A percentile compares a stretch with the other conserved stretches of the same genome.
phyloP scores from a whole-genome alignment of 2,113 vertebrate species.

The Procapra przewalskii region DNA sequence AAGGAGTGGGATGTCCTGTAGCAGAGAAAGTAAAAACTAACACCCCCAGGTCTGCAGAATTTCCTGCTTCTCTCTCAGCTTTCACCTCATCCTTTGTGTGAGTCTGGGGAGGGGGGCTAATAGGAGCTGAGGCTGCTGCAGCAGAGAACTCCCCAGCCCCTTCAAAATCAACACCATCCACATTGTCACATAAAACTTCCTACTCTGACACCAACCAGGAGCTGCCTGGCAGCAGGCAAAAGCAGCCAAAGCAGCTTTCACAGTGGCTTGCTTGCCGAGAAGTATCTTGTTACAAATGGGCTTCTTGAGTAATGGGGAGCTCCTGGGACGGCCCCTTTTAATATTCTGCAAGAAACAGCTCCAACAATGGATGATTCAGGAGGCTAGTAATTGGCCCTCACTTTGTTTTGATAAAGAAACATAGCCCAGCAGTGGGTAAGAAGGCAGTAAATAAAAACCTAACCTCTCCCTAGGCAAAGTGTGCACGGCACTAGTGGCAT shows the following conservation, averaged over 20 bases:
- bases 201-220: neutral
- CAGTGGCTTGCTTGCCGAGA: neutral
- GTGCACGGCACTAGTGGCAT: neutral
- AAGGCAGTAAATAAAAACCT: neutral
- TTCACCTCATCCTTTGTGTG: neutral
- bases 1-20: neutral
- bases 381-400: neutral
- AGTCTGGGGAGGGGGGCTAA: neutral
- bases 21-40: neutral
- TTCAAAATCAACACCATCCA: neutral
- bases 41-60: neutral
- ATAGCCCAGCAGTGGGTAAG: neutral
- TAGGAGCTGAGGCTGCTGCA: neutral
- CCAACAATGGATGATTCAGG: slow-evolving; percentile 51
- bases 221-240: neutral
- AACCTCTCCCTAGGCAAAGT: neutral
- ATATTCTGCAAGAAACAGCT: slow-evolving; percentile 10
- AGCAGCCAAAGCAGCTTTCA: neutral
- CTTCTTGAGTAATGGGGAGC: neutral
- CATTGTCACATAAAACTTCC: neutral
- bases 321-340: neutral
- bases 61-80: neutral
- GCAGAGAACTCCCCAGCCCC: neutral
- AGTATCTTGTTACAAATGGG: neutral
- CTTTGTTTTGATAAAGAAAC: slow-evolving; percentile 33